Base-by-base conservation (phyloP, 2,797 vertebrate genomes). In the Octomys mimax region DNA sequence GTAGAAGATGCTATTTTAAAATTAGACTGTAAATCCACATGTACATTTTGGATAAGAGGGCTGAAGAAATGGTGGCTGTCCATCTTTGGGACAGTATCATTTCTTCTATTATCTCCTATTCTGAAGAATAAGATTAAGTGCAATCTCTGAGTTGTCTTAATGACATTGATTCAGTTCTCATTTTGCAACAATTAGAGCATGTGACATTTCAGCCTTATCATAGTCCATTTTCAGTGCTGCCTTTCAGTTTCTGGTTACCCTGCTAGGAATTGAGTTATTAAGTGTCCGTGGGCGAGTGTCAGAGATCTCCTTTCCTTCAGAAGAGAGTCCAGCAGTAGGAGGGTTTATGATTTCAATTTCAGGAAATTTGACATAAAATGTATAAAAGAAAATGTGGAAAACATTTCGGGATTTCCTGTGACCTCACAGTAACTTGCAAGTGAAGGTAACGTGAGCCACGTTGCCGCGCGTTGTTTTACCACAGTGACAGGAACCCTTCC, bases 371-470 rank as follows among this genome's bases (percentile, higher is more conserved):
- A 97, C 96, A 93, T 96, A 97, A 95, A 96, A 96, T 97, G 83
- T 97, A 96, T 91, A 95, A 97, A 94, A 96, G 91, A 97, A 95
- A 98, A 98, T 97, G 88, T 62, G 89, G 94, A 97, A 98, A 97
- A 96, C 86, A 96, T 97, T 98, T 97, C 91, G 46, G 95, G 97
- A 97, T 98, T 98, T 97, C 97, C 97, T 97, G 97, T 98, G 97
- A 98, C 97, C 96, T 97, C 97, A 98, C 95, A 97, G 96, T 97
- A 96, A 97, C 98, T 98, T 94, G 96, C 96, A 97, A 97, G 96
- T 97, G 95, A 64, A 70, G 89, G 97, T 97, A 98, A 97, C 5
- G 36, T 97, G 97, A 98, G 96, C 97, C 71, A n/a, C 2, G 9
- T 81, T 87, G 14, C 75, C 83, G 79, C 26, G 24, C 95, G 46